Percentiles rank a stretch among this genome's conserved stretches.
Conservation (phyloP, 2,888 invertebrate species). For the Morinoia aosen region DNA sequence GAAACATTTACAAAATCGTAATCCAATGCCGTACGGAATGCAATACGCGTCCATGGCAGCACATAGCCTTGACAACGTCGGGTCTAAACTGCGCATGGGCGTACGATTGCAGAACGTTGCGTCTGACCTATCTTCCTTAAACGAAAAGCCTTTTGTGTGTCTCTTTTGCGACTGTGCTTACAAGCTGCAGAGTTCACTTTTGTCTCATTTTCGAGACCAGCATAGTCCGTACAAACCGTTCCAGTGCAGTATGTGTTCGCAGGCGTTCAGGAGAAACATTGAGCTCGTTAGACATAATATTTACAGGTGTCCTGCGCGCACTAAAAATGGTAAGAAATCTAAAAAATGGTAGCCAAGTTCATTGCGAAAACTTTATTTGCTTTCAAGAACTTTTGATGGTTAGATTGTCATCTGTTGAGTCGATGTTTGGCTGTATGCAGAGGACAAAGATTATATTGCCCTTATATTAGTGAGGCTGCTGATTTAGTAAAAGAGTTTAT, state of each 20-base stretch:
- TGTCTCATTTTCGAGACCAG: constrained; percentile 68
- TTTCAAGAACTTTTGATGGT: background rate
- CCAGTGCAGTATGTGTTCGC: constrained; percentile 68
- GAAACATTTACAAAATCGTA: constrained; percentile 39
- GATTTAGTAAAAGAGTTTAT: background rate
- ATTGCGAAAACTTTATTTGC: background rate
- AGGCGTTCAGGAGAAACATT: constrained; percentile 68
- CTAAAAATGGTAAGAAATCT: constrained; percentile 44
- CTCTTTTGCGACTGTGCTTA: constrained; percentile 68
- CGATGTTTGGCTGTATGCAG: background rate
- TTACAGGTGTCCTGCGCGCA: constrained; percentile 70
- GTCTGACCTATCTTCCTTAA: constrained; percentile 62
- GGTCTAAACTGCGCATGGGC: constrained; percentile 65
- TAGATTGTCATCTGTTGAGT: background rate
- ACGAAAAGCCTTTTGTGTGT: constrained; percentile 68
- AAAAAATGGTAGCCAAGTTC: background rate
- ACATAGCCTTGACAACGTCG: constrained; percentile 61
- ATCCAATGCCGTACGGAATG: constrained; percentile 42
- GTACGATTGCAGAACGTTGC: constrained; percentile 67
- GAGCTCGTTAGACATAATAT: constrained; percentile 68
- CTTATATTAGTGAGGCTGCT: background rate
- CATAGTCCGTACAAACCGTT: constrained; percentile 69
- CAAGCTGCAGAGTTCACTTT: constrained; percentile 68
- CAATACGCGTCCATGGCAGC: constrained; percentile 44
- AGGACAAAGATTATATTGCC: background rate